Percentiles rank a stretch among this genome's conserved stretches.
These are phyloP conservation scores for Echinops telfairi DNA, from an alignment of 2,113 vertebrate species.

Conservation along the genomic window DNA sequence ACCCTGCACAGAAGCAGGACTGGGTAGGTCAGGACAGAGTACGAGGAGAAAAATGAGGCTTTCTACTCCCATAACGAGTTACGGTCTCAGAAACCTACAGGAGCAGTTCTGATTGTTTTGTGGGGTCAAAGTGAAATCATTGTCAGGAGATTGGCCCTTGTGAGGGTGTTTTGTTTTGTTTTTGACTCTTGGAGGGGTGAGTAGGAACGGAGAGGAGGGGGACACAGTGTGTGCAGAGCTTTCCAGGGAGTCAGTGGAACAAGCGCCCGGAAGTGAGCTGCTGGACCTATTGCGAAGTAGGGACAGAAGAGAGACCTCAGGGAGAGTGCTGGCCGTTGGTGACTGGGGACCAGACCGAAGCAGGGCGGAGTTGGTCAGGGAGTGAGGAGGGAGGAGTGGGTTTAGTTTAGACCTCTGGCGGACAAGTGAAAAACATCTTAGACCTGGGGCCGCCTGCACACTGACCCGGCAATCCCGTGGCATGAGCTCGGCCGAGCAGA, in stretches of 20 bases:
- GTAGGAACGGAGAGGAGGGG: not conserved
- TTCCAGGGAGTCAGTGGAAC: not conserved
- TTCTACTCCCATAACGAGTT: no score
- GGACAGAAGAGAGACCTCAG: not conserved
- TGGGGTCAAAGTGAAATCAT: no score
- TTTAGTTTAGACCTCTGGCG: not conserved
- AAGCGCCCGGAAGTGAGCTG: not conserved
- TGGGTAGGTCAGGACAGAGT: not conserved
- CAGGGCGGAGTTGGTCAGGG: not conserved
- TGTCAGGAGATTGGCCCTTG: not conserved
- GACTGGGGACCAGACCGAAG: not conserved
- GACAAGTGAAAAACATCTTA: not conserved
- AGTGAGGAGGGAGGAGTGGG: not conserved
- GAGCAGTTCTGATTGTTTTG: not conserved
- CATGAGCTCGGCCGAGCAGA: not conserved
- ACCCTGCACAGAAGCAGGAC: no score
- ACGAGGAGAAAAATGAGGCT: no score
- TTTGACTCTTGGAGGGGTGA: not conserved
- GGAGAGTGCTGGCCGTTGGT: not conserved
- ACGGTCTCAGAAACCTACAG: no score
- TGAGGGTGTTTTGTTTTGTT: not conserved
- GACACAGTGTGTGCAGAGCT: not conserved
- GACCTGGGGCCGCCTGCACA: not conserved
- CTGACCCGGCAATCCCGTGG: fast-evolving
- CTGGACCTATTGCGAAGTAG: not conserved